A percentile compares a stretch with the other conserved stretches of the same genome.
These are phyloP conservation scores for Tuta absoluta DNA, from an alignment of 2,888 invertebrate species.

Conservation along the genomic window DNA sequence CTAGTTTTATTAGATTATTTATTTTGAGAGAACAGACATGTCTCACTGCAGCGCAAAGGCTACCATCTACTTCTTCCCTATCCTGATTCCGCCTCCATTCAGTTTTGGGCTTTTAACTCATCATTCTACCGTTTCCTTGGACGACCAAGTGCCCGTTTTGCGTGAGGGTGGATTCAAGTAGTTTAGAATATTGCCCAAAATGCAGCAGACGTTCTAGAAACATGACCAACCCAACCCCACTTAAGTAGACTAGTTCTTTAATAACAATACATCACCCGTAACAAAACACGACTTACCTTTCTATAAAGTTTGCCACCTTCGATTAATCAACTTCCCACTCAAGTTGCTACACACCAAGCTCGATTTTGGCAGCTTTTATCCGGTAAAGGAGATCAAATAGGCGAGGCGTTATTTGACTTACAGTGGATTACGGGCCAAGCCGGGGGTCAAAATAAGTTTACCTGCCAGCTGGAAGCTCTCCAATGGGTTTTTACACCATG, in stretches of 20 bases:
- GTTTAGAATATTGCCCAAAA: no score
- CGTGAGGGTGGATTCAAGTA: no score
- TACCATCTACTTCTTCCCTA: background rate
- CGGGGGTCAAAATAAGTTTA: slow-evolving; percentile 31
- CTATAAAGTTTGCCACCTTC: background rate
- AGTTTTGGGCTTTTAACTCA: no score
- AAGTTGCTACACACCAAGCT: background rate
- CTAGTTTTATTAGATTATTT: no score
- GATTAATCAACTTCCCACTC: slow-evolving; percentile 17
- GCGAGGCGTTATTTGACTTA: slow-evolving; percentile 24
- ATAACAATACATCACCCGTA: background rate
- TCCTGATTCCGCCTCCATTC: no score
- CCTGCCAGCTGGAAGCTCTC: slow-evolving; percentile 32
- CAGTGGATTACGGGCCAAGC: background rate
- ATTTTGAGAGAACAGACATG: no score
- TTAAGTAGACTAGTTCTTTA: no score
- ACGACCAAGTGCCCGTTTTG: no score
- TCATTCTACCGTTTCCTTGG: no score
- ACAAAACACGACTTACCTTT: background rate
- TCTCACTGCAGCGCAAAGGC: background rate
- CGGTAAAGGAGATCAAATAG: slow-evolving; percentile 28
- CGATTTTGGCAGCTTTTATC: slow-evolving; percentile 21
- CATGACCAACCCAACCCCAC: no score
- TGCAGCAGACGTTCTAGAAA: no score
- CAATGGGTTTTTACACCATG: slow-evolving; percentile 21